These are phyloP conservation scores for Hiodon alosoides DNA, from an alignment of 2,113 vertebrate species.

Conservation along the genomic window DNA sequence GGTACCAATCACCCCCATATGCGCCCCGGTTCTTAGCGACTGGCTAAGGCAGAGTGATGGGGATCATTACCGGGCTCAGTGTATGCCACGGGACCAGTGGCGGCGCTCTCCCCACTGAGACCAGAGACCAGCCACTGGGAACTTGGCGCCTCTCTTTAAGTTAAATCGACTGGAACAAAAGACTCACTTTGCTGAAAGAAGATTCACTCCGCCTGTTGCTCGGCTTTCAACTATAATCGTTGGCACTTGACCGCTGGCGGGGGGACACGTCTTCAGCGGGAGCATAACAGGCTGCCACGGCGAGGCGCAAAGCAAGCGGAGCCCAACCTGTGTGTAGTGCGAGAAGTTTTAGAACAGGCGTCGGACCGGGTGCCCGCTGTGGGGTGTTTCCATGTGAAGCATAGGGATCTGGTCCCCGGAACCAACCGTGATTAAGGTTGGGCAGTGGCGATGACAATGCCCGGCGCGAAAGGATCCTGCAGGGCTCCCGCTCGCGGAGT, in stretches of 20 bases:
- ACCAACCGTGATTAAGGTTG: too few species aligned
- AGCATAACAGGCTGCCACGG: not conserved
- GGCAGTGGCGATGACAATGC: not conserved
- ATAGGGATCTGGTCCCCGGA: too few species aligned
- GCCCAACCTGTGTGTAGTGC: too few species aligned
- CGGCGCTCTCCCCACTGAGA: constrained; percentile 38
- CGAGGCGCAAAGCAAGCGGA: too few species aligned
- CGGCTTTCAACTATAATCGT: constrained; percentile 17
- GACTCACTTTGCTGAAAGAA: constrained; percentile 26
- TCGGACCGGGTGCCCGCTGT: too few species aligned
- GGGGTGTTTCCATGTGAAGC: too few species aligned
- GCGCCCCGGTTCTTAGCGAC: not conserved
- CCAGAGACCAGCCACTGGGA: constrained; percentile 41
- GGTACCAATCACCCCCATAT: too few species aligned
- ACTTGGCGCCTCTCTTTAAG: constrained; percentile 36
- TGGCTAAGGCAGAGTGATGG: constrained; percentile 44
- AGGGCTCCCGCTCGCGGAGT: too few species aligned
- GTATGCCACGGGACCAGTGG: constrained; percentile 43
- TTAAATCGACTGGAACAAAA: constrained; percentile 39
- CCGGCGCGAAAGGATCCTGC: not conserved
- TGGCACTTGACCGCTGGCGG: constrained; percentile 5
- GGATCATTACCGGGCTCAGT: constrained; percentile 46
- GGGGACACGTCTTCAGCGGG: not conserved
- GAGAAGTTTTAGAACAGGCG: too few species aligned
- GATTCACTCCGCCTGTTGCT: constrained; percentile 16